Percentiles rank a stretch among this genome's conserved stretches.
Conservation (phyloP, 2,888 invertebrate species). For the Tanypteryx hageni region DNA sequence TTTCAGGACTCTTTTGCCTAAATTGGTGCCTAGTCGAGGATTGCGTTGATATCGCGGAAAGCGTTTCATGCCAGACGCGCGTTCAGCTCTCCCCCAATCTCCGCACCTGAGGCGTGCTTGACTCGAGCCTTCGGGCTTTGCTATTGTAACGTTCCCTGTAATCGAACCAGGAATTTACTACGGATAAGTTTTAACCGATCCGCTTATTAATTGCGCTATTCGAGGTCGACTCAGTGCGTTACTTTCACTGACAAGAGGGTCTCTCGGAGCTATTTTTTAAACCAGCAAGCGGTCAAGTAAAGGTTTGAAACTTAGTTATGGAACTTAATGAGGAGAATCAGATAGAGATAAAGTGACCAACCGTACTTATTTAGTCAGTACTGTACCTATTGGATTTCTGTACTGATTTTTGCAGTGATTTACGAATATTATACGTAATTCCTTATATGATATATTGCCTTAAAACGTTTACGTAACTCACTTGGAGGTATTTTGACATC, state of each 20-base stretch:
- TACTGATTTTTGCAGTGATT: too few species aligned
- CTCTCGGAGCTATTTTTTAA: background rate
- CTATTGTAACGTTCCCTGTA: background rate
- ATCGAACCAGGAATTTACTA: background rate
- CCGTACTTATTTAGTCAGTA: too few species aligned
- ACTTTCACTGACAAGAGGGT: background rate
- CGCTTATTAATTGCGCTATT: background rate
- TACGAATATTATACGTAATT: too few species aligned
- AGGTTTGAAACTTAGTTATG: background rate
- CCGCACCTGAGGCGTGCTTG: background rate
- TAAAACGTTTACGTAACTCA: too few species aligned
- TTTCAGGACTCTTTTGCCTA: too few species aligned
- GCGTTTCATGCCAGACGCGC: too few species aligned
- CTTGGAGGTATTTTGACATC: too few species aligned
- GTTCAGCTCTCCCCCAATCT: background rate
- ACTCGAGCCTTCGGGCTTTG: background rate
- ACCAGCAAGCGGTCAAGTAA: background rate
- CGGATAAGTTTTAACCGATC: conserved; percentile 21
- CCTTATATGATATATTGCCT: too few species aligned
- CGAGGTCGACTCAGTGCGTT: background rate
- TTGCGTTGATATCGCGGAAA: too few species aligned
- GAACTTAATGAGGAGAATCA: background rate
- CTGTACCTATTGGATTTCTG: too few species aligned
- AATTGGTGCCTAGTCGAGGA: too few species aligned
- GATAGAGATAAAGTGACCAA: background rate